Conservation (phyloP, 2,888 invertebrate genomes). For the Hymenopus coronatus region DNA sequence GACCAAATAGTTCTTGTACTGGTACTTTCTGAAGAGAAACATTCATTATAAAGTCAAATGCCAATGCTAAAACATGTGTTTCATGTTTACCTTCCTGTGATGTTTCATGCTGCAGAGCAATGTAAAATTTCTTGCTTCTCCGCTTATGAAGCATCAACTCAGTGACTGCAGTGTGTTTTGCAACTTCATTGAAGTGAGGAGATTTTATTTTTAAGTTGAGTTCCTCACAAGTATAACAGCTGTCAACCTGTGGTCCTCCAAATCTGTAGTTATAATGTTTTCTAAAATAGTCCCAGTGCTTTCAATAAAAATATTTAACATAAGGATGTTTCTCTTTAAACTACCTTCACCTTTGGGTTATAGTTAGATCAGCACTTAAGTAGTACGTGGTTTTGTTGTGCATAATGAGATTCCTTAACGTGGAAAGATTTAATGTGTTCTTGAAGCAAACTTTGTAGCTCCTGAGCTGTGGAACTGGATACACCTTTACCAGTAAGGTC, state of each 20-base stretch:
- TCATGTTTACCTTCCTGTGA: neutral
- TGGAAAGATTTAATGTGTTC: too few relatives aligned
- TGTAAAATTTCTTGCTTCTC: neutral
- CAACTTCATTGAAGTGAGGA: neutral
- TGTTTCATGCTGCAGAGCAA: neutral
- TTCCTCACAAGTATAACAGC: neutral
- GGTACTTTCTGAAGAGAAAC: neutral
- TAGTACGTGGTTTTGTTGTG: too few relatives aligned
- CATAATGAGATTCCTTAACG: neutral
- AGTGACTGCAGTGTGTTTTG: neutral
- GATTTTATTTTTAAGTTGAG: neutral
- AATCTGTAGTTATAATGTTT: neutral
- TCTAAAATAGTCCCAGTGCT: neutral
- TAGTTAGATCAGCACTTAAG: too few relatives aligned
- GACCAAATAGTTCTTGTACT: neutral
- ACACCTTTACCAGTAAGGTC: too few relatives aligned
- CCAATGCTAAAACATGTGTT: neutral
- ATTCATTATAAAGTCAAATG: neutral
- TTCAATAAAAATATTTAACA: neutral
- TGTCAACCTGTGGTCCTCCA: neutral
- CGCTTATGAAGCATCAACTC: neutral
- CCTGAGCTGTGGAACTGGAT: too few relatives aligned
- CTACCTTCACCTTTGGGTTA: too few relatives aligned
- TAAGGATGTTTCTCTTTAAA: too few relatives aligned
- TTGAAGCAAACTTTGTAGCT: too few relatives aligned